These are phyloP conservation scores for Limnephilus rhombicus DNA, from an alignment of 2,888 invertebrate genomes.

Conservation along the genomic window DNA sequence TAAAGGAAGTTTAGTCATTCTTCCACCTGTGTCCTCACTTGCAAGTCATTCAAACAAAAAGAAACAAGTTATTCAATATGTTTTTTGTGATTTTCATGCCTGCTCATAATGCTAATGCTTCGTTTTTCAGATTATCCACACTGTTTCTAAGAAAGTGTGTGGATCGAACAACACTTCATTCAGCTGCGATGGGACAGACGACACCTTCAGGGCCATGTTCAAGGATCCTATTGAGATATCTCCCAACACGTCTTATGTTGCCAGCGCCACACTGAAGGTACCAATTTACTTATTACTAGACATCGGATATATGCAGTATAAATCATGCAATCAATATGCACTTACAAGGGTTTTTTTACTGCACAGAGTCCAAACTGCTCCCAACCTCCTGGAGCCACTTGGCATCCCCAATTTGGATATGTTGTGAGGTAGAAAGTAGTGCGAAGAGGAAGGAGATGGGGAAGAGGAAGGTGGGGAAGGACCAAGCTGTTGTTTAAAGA, in stretches of 20 bases:
- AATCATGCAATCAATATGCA: no score
- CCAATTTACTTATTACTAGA: constrained; percentile 48
- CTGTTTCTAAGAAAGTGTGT: constrained; percentile 85
- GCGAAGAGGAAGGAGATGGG: no score
- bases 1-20: no score
- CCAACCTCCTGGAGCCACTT: no score
- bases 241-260: constrained; percentile 88
- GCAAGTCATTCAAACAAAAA: not conserved
- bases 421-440: no score
- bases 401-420: no score
- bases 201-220: constrained; percentile 89
- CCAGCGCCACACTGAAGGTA: constrained; percentile 88
- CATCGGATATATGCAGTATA: no score
- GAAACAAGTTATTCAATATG: constrained; percentile 68
- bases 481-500: no score
- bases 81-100: not conserved
- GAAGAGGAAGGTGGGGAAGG: no score
- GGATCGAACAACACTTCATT: constrained; percentile 87
- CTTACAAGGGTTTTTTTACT: no score
- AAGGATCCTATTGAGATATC: constrained; percentile 90
- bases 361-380: no score
- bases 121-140: constrained; percentile 82
- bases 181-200: constrained; percentile 87
- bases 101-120: not conserved
- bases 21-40: not conserved